Evolutionary conservation across 2,888 invertebrate species (phyloP), one percentile per base, ranked within the genome.

Genomic region (Brachynemurus nebulosus): DNA sequence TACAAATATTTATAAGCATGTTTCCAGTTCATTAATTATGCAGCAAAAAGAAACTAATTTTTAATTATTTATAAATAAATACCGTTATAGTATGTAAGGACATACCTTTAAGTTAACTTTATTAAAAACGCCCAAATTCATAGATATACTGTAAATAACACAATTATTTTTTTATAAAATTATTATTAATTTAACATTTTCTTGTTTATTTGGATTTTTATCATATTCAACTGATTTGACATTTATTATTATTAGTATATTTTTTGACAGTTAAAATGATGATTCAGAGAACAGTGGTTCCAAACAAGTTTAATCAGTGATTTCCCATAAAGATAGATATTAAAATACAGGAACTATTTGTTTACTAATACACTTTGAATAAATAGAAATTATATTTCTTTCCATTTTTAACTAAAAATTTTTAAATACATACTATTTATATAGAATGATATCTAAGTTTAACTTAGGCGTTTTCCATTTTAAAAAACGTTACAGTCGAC

Each of bases 61-160:
- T 42, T 42, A 18, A 9, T 7, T 17, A 41, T 20, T 19, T 25
- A 18, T 41, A 55, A 38, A 9, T 38, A 17, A 37, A 20, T 37
- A 37, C 37, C 37, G 37, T 37, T 37, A 37, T 33, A 33, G 16
- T n/a, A n/a, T n/a, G n/a, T 30, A 12, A 30, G 30, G n/a, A 11
- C 30, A 9, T 65, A 80, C 82, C 74, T 82, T 81, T 62, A 76
- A 72, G 68, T 83, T 83, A 64, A 83, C 81, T 70, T 80, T 78
- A 62, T 82, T 82, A 63, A 82, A 82, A 61, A 83, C 76, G 68
- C 79, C 80, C 70, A 82, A 80, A 82, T 83, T 82, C 82, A 83
- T 83, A 78, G 63, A 63, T 62, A 55, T 2, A 11, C 14, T 30
- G n/a, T n/a, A n/a, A n/a, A n/a, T n/a, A n/a, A n/a, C n/a, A n/a